phyloP scores from a whole-genome alignment of 2,888 invertebrate genomes.

The Idaea straminata region DNA sequence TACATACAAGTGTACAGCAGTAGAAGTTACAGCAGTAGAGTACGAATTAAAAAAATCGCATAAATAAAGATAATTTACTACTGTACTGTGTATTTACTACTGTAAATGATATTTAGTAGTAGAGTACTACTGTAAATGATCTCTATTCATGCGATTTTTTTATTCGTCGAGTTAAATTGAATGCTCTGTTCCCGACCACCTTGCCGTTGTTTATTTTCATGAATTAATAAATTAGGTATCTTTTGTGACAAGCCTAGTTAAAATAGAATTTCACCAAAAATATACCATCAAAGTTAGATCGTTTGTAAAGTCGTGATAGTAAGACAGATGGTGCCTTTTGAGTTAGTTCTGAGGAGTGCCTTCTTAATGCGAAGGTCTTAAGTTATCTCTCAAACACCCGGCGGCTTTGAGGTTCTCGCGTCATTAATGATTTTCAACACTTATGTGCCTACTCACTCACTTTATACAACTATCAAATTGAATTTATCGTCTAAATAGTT shows the following conservation, averaged over 20 bases:
- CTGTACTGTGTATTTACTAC: too few species aligned
- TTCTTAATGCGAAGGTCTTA: slow-evolving; percentile 48
- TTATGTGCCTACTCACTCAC: background rate
- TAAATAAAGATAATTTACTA: too few species aligned
- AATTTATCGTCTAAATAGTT: too few species aligned
- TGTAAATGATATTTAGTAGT: too few species aligned
- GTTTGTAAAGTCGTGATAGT: slow-evolving; percentile 49
- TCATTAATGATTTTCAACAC: slow-evolving; percentile 2
- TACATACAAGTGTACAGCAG: too few species aligned
- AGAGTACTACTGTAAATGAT: too few species aligned
- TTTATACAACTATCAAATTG: background rate
- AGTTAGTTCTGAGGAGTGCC: slow-evolving; percentile 50
- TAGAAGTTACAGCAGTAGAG: too few species aligned
- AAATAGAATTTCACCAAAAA: slow-evolving; percentile 38
- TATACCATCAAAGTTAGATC: slow-evolving; percentile 51
- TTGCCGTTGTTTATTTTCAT: too few species aligned
- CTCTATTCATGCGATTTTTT: too few species aligned
- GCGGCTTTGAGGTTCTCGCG: slow-evolving; percentile 20
- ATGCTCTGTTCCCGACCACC: too few species aligned
- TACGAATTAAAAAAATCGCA: too few species aligned
- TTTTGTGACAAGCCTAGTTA: background rate
- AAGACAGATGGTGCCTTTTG: slow-evolving; percentile 52
- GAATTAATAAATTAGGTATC: background rate
- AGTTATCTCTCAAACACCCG: slow-evolving; percentile 40
- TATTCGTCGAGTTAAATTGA: too few species aligned